Base-by-base conservation (phyloP, 2,797 vertebrate genomes). In the Odontamblyopus lacepedii region DNA sequence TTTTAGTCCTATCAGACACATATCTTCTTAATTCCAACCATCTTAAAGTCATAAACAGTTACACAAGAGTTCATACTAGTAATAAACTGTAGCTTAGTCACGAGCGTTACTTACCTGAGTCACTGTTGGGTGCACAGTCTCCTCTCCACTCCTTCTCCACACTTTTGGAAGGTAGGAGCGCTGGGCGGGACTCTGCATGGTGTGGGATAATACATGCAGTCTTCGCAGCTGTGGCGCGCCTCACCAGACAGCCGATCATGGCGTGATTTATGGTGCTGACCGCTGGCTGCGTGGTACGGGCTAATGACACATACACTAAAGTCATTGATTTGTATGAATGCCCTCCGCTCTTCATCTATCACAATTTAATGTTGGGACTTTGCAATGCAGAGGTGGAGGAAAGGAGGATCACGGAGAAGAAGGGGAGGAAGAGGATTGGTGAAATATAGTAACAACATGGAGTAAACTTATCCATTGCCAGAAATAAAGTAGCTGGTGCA, bases 321-420 rank as follows among this genome's bases (percentile, higher is more conserved):
- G 96, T 96, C 97, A 99, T 99, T 99, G 98, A 99, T 99, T 99
- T 99, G 97, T 99, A 98, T 98, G 97, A 98, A 97, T 97, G 95
- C 95, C 96, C 97, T 97, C 97, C 96, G 94, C 95, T 97, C 95
- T 97, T 96, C 97, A 99, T 98, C 97, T 98, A 98, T 99, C 98
- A 99, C 97, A 98, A 98, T 99, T 98, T 97, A 98, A 98, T 97
- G 96, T 85, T 87, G 80, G 96, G 96, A 96, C 95, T 98, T 98
- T 97, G 97, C 95, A 96, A 97, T 95, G 96, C 96, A 97, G 95
- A 95, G 95, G 93, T 95, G 16, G 62, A 57, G 50, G 48, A 67
- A 59, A 60, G 53, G 41, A 63, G 51, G 26, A 53, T 48, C 57
- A 16, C 9, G 41, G 44, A 26, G 63, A 6, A 30, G 51, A 59